These are phyloP conservation scores for Cygnus buccinator DNA, from an alignment of 2,113 vertebrate genomes.

Conservation along the genomic window DNA sequence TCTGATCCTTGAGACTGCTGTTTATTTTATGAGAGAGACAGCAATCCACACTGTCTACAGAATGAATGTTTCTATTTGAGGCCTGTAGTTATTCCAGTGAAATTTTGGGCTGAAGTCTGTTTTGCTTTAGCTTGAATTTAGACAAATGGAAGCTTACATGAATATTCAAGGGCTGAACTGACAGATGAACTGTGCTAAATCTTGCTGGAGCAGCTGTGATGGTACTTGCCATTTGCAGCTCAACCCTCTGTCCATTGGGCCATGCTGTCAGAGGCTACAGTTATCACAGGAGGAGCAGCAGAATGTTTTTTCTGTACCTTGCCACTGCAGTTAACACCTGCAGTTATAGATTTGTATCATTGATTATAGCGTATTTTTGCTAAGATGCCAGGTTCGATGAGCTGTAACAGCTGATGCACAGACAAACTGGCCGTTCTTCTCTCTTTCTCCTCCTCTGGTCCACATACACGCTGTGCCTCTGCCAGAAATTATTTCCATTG, in stretches of 20 bases:
- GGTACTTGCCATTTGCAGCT: not conserved
- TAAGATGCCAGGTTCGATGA: constrained; percentile 16
- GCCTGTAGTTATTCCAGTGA: not conserved
- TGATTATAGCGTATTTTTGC: not conserved
- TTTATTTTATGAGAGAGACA: not conserved
- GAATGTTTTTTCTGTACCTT: not conserved
- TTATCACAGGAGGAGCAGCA: not conserved
- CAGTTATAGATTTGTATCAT: not conserved
- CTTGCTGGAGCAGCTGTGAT: not conserved
- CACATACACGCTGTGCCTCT: constrained; percentile 28
- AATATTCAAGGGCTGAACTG: constrained; percentile 13
- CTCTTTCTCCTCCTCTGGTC: not conserved
- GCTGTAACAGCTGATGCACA: constrained; percentile 36
- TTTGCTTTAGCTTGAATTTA: constrained; percentile 1
- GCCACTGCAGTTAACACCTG: not conserved
- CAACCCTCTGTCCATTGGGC: not conserved
- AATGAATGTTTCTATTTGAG: not conserved
- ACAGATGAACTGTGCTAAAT: not conserved
- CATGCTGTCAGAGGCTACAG: not conserved
- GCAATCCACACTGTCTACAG: not conserved
- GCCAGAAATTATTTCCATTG: constrained; percentile 56
- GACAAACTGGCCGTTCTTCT: constrained; percentile 2
- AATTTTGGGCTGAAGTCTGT: not conserved
- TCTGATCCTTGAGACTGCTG: not conserved
- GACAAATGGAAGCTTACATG: constrained; percentile 5